Conservation (phyloP, 2,888 invertebrate genomes). For the Tetranychus truncatus region DNA sequence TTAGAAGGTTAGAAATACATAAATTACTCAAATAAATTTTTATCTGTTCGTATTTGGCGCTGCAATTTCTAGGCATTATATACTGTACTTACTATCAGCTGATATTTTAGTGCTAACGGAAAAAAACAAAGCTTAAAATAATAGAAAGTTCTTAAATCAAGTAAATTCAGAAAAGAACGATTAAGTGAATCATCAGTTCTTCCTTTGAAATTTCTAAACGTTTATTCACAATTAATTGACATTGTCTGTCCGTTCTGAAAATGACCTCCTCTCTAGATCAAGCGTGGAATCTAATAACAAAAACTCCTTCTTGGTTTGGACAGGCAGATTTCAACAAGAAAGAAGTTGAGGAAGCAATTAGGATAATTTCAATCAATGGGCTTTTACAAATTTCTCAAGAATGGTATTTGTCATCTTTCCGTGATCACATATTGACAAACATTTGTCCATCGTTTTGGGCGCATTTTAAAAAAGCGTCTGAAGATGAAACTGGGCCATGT, state of each 20-base stretch:
- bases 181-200: neutral
- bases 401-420: constrained; percentile 9
- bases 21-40: too few species aligned
- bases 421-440: neutral
- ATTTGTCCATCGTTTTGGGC: constrained; percentile 3
- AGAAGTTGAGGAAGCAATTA: neutral
- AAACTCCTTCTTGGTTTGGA: constrained; percentile 6
- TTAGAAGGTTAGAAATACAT: too few species aligned
- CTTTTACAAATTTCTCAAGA: neutral
- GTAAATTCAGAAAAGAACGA: neutral
- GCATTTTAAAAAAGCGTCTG: neutral
- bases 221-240: too few species aligned
- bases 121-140: too few species aligned
- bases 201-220: neutral
- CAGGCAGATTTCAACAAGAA: neutral
- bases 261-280: neutral
- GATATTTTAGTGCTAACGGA: too few species aligned
- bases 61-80: too few species aligned
- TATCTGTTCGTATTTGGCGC: too few species aligned
- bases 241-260: neutral
- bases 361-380: neutral
- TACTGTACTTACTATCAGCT: too few species aligned
- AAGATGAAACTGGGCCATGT: neutral
- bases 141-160: too few species aligned
- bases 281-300: neutral